phyloP scores from a whole-genome alignment of 1,140 invertebrate species.

The Nautilus pompilius region DNA sequence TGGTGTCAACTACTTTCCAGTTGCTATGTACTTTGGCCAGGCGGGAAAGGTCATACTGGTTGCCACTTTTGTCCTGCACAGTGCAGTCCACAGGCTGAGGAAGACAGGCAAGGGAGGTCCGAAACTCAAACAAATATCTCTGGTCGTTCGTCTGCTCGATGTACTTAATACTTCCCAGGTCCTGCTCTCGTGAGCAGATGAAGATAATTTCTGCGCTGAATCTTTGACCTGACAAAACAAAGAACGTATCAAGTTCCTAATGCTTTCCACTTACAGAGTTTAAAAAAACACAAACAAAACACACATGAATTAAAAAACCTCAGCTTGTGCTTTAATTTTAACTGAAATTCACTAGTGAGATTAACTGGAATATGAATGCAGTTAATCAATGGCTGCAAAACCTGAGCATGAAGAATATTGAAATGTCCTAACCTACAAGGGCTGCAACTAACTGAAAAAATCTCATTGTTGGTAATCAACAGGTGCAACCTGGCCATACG shows the following conservation, averaged over 20 bases:
- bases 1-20: slow-evolving; percentile 31
- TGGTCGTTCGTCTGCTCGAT: slow-evolving; percentile 13
- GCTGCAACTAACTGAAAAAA: no score
- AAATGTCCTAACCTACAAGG: no score
- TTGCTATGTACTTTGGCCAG: slow-evolving; percentile 22
- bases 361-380: no score
- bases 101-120: slow-evolving; percentile 37
- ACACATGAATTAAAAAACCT: not conserved
- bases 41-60: slow-evolving; percentile 36
- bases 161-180: slow-evolving; percentile 18
- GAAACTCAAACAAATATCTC: slow-evolving; percentile 30
- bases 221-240: slow-evolving; percentile 20
- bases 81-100: slow-evolving; percentile 38
- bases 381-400: no score
- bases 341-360: no score
- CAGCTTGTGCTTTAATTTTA: no score
- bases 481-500: no score
- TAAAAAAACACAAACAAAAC: not conserved
- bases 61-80: slow-evolving; percentile 32
- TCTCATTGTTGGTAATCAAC: no score
- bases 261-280: no score
- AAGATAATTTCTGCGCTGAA: slow-evolving; percentile 28
- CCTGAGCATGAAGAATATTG: no score
- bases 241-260: no score
- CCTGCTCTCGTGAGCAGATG: slow-evolving; percentile 21